These are phyloP conservation scores for Euplexia lucipara DNA, from an alignment of 2,888 invertebrate genomes.

Conservation along the genomic window DNA sequence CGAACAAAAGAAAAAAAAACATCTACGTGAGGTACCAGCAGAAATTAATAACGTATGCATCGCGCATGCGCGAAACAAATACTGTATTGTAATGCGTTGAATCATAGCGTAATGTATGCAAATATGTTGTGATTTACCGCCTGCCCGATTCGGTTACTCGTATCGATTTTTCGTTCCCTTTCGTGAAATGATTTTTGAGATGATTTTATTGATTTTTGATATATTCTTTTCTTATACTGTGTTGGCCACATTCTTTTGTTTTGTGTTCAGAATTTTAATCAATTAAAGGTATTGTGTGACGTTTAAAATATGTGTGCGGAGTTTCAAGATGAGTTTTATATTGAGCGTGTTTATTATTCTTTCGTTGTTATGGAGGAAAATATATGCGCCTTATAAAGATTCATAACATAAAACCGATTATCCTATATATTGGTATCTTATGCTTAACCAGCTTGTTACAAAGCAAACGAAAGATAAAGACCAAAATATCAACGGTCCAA, in stretches of 20 bases:
- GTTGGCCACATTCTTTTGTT: slow-evolving; percentile 50
- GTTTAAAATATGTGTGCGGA: slow-evolving; percentile 21
- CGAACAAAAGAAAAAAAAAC: slow-evolving; percentile 62
- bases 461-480: background rate
- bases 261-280: slow-evolving; percentile 43
- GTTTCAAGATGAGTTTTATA: slow-evolving; percentile 29
- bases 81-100: slow-evolving; percentile 82
- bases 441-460: slow-evolving; percentile 13
- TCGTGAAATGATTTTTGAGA: slow-evolving; percentile 46
- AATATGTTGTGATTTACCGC: slow-evolving; percentile 75
- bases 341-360: slow-evolving; percentile 33
- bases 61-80: slow-evolving; percentile 73
- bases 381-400: slow-evolving; percentile 29
- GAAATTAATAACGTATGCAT: slow-evolving; percentile 73
- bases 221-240: slow-evolving; percentile 35
- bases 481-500: slow-evolving; percentile 2
- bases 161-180: slow-evolving; percentile 45
- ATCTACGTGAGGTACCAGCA: slow-evolving; percentile 52
- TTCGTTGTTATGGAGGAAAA: slow-evolving; percentile 20
- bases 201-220: slow-evolving; percentile 42
- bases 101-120: slow-evolving; percentile 80
- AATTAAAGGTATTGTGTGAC: slow-evolving; percentile 44
- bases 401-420: slow-evolving; percentile 31
- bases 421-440: slow-evolving; percentile 19
- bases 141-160: slow-evolving; percentile 59